Evolutionary conservation across 2,113 vertebrate genomes (phyloP), one percentile per base, ranked within the genome.

Genomic region (Nothobranchius furzeri): DNA sequence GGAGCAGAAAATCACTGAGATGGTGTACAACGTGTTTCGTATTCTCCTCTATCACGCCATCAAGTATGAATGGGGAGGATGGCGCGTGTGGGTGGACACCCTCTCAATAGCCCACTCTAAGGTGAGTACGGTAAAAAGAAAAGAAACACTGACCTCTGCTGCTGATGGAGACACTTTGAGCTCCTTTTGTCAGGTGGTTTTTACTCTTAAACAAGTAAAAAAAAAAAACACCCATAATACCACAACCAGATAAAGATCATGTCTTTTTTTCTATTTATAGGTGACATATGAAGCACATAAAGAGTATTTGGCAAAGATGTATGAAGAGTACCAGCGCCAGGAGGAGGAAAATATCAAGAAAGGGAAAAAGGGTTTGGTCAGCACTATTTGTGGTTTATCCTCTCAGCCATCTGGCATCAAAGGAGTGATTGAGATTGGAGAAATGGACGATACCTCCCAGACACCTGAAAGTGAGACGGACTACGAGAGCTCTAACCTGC

Each of bases 51-150:
- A 99, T 75, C 98, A 99, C 56, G 98, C 98, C 88, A 96, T 98
- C 91, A 99, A 99, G 85, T 96, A 98, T 57, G 98, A 99, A 88
- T 99, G 98, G 98, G 98, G 98, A 76, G 98, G 98, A 73, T 99
- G 98, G 98, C 91, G 98, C 51, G 98, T 98, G 67, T 99, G 97
- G 96, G 96, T 99, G 83, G 97, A 98, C 86, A 98, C 96, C 0
- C 95, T 99, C 45, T 98, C 96, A 46, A 98, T 99, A 86, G 98
- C 98, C 40, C 98, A 99, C 90, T 98, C 98, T 48, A 99, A 99
- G 97, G 98, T 97, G 92, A 90, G 86, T 94, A 93, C 83, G 94
- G 93, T 94, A 93, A 12, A 73, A 40, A 65, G 61, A 40, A 75
- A 51, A 43, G 52, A 76, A 79, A 76, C 53, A 73, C 53, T 72